A percentile compares a stretch with the other conserved stretches of the same genome.
Evolutionary conservation across 2,113 vertebrate genomes (phyloP).

Genomic region (Aldabrachelys gigantea): DNA sequence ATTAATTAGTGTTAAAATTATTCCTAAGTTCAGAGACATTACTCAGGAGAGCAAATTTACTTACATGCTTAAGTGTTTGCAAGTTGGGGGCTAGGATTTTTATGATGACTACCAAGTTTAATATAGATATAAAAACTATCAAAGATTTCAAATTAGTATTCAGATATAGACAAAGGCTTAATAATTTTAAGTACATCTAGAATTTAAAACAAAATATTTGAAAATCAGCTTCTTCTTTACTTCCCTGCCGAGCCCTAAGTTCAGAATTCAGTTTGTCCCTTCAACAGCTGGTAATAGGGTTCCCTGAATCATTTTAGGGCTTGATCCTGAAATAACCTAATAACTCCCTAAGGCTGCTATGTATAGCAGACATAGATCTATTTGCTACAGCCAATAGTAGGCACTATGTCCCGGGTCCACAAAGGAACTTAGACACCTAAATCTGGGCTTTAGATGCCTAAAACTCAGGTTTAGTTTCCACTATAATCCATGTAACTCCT

Average conservation of each 20-base stretch:
- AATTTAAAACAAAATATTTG: conserved; percentile 1
- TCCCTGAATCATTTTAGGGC: neutral
- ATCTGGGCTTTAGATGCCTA: neutral
- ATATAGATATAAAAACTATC: neutral
- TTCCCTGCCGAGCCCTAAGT: neutral
- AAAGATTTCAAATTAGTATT: neutral
- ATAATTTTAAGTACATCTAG: neutral
- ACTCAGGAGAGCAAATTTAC: neutral
- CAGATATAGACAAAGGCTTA: neutral
- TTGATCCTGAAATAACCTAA: neutral
- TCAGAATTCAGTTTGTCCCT: neutral
- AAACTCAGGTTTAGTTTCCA: neutral
- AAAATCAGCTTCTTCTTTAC: neutral
- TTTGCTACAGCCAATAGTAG: neutral
- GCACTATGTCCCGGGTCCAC: neutral
- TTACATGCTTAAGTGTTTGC: neutral
- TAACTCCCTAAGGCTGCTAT: neutral
- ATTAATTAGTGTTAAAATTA: too few species aligned
- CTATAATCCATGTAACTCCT: neutral
- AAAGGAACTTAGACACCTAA: neutral
- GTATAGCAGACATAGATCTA: neutral
- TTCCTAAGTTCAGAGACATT: neutral
- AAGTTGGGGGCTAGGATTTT: neutral
- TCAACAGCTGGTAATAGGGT: neutral
- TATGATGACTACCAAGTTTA: neutral